Percentiles rank a stretch among this genome's conserved stretches.
Evolutionary conservation across 2,888 invertebrate species (phyloP).

Genomic region (Strigamia maritima): DNA sequence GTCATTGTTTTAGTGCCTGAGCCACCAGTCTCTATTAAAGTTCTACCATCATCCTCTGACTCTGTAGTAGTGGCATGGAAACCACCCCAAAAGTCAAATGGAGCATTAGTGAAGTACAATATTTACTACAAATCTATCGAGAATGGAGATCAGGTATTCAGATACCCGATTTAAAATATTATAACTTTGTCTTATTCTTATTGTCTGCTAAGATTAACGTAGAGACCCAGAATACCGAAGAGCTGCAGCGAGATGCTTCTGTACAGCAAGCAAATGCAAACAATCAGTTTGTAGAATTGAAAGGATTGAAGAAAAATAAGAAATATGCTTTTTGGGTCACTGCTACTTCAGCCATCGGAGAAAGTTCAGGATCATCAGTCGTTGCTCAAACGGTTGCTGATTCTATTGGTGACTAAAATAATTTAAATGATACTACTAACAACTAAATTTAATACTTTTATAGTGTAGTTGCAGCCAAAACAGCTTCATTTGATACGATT

Average conservation of each 20-base stretch:
- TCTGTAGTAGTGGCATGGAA: too few relatives aligned
- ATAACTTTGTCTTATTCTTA: too few relatives aligned
- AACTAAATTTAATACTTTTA: not conserved
- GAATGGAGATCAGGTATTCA: not conserved
- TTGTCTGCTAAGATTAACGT: too few relatives aligned
- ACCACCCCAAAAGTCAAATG: too few relatives aligned
- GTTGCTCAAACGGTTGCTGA: slow-evolving; percentile 36
- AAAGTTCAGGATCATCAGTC: not conserved
- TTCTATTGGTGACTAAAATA: not conserved
- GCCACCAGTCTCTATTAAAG: slow-evolving; percentile 80
- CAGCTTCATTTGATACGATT: slow-evolving; percentile 40
- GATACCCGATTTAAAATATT: too few relatives aligned
- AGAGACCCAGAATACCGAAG: too few relatives aligned
- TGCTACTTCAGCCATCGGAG: slow-evolving; percentile 21
- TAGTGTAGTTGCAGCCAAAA: slow-evolving; percentile 40
- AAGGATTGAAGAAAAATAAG: slow-evolving; percentile 18
- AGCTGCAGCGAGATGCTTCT: too few relatives aligned
- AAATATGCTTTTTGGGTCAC: slow-evolving; percentile 37
- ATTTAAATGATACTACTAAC: not conserved
- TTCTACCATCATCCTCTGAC: slow-evolving; percentile 73
- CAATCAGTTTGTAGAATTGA: too few relatives aligned
- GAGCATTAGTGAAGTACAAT: slow-evolving; percentile 74
- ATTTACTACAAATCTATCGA: slow-evolving; percentile 58
- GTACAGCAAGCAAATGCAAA: too few relatives aligned
- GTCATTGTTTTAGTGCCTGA: slow-evolving; percentile 67